Conservation (phyloP, 1,140 invertebrate genomes). For the Scylla paramamosain region DNA sequence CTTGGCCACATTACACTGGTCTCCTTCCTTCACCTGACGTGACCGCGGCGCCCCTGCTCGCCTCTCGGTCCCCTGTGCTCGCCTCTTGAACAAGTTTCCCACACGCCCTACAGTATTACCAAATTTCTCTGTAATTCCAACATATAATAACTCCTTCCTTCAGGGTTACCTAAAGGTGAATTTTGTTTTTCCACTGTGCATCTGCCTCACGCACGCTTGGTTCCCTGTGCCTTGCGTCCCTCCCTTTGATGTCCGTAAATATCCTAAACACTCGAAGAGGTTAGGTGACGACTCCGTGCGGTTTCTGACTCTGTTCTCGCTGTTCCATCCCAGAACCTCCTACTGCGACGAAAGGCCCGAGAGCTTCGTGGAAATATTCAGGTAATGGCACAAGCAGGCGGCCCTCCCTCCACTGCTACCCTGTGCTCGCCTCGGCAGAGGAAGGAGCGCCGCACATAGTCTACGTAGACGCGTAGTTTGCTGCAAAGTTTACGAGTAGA, state of each 20-base stretch:
- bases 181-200: neutral
- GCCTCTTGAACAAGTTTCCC: neutral
- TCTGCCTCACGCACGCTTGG: neutral
- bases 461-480: neutral
- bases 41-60: neutral
- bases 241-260: neutral
- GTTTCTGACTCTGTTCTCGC: neutral
- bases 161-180: neutral
- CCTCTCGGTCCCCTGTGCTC: neutral
- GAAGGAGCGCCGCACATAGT: neutral
- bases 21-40: neutral
- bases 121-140: neutral
- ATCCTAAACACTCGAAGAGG: neutral
- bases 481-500: neutral
- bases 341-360: constrained; percentile 60
- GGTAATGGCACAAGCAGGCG: constrained; percentile 23
- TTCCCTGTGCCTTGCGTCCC: neutral
- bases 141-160: neutral
- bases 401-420: neutral
- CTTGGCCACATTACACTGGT: neutral
- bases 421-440: neutral
- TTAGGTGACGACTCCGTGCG: neutral
- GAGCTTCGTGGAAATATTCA: constrained; percentile 71
- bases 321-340: constrained; percentile 58
- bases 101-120: neutral